phyloP scores from a whole-genome alignment of 2,888 invertebrate genomes.

The Poecilus cupreus region DNA sequence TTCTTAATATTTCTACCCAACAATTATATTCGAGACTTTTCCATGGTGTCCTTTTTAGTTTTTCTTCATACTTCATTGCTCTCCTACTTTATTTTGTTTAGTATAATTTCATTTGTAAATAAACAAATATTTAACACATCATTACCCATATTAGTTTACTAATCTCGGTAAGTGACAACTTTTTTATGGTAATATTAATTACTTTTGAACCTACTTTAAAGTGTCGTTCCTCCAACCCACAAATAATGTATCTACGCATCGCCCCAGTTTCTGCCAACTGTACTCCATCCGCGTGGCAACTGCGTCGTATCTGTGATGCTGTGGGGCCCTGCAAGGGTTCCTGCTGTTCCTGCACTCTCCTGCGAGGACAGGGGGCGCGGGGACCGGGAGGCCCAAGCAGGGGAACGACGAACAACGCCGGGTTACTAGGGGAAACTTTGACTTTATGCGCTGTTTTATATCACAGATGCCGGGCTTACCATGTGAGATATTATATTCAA shows the following conservation, averaged over 20 bases:
- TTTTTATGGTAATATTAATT: too few species aligned
- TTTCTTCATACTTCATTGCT: too few species aligned
- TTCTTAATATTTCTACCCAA: too few species aligned
- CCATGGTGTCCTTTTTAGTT: too few species aligned
- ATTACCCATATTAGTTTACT: too few species aligned
- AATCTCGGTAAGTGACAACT: too few species aligned
- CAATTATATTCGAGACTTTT: too few species aligned
- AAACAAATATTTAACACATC: too few species aligned
- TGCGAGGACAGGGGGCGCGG: neutral
- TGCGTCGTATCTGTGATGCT: neutral
- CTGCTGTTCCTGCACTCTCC: slow-evolving; percentile 9
- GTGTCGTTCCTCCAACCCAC: neutral
- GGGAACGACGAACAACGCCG: neutral
- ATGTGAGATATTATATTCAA: slow-evolving; percentile 56
- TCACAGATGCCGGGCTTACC: slow-evolving; percentile 21
- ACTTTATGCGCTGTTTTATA: slow-evolving; percentile 58
- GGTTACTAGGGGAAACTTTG: slow-evolving; percentile 57
- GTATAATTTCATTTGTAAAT: too few species aligned
- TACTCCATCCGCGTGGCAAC: neutral
- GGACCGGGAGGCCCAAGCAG: neutral
- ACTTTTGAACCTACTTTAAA: too few species aligned
- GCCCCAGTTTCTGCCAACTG: neutral
- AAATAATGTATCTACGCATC: neutral
- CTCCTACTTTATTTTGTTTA: too few species aligned
- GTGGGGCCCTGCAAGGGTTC: slow-evolving; percentile 44